These are phyloP conservation scores for Furcifer pardalis DNA, from an alignment of 2,797 vertebrate species.

Conservation along the genomic window DNA sequence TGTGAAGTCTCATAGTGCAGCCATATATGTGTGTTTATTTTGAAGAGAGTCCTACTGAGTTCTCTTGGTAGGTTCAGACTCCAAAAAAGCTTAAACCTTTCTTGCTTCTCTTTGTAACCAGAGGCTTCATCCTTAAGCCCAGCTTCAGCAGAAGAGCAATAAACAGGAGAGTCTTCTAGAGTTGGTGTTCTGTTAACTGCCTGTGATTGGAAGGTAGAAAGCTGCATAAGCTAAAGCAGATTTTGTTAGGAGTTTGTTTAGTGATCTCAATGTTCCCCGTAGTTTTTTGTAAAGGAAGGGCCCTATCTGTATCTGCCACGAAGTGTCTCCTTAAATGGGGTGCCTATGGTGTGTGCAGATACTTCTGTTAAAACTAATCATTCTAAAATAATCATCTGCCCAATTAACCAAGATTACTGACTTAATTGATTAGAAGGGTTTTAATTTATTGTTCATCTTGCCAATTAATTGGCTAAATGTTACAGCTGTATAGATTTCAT, in stretches of 20 bases:
- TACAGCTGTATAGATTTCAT: not conserved
- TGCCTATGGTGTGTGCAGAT: not conserved
- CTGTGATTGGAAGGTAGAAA: not conserved
- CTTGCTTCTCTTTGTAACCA: not conserved
- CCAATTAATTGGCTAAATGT: slow-evolving; percentile 17
- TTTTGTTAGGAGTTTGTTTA: too few relatives aligned
- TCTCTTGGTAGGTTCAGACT: not conserved
- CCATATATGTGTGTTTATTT: not conserved
- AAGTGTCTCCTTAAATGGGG: not conserved
- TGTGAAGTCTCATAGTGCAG: not conserved
- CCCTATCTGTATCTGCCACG: too few relatives aligned
- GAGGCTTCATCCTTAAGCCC: not conserved
- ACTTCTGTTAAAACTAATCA: not conserved
- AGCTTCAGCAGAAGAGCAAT: not conserved
- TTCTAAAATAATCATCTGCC: slow-evolving; percentile 1
- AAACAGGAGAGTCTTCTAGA: not conserved
- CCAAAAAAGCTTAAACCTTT: not conserved
- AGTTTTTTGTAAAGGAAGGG: too few relatives aligned
- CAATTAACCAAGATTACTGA: not conserved
- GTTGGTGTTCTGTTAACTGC: not conserved
- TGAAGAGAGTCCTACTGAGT: not conserved
- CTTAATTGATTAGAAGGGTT: slow-evolving; percentile 2
- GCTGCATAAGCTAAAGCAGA: not conserved
- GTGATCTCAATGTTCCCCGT: too few relatives aligned
- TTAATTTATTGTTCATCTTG: slow-evolving; percentile 1